Base-by-base conservation (phyloP, 2,797 vertebrate species). In the Acipenser oxyrinchus region DNA sequence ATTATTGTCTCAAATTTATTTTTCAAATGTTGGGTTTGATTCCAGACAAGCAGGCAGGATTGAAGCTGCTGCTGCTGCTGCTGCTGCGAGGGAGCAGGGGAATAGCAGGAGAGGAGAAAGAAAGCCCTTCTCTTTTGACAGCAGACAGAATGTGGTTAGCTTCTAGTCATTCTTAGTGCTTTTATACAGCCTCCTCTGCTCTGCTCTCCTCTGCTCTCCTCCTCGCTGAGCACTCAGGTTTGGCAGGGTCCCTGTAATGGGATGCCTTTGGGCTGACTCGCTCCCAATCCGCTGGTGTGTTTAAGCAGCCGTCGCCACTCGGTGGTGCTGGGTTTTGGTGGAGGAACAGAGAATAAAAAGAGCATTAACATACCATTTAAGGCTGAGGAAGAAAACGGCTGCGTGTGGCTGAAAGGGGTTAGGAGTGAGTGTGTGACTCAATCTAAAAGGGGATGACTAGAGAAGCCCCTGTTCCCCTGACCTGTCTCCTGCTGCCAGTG, bases 81-180 rank as follows among this genome's bases (percentile, higher is more conserved):
- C 55, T 58, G 55, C 75, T 72, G 82, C 79, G 75, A 78, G 77
- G 69, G 72, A 81, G 75, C 66, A 75, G 78, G 71, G 69, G 15
- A 79, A 70, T 72, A 65, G 72, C 63, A 76, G 70, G 67, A 75
- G 71, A 72, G 75, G 78, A 77, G 81, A 77, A 80, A 83, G 80
- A 85, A 82, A 73, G 84, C 79, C 82, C 82, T 83, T 90, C 89
- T 81, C 85, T 82, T 88, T 86, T 83, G 88, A 87, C 85, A 85
- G 86, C 78, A 86, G 84, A 85, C 83, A 87, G 82, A 88, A 83
- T 88, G 85, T 84, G 82, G 87, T 89, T 87, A 89, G 83, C 84
- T 87, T 84, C 73, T 81, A 88, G 87, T 89, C 75, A 76, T 84
- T 89, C 84, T 87, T 87, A 87, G 84, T 79, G 83, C 83, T 88